A percentile compares a stretch with the other conserved stretches of the same genome.
These are phyloP conservation scores for Lepidurus apus DNA, from an alignment of 1,140 invertebrate genomes.

Conservation along the genomic window DNA sequence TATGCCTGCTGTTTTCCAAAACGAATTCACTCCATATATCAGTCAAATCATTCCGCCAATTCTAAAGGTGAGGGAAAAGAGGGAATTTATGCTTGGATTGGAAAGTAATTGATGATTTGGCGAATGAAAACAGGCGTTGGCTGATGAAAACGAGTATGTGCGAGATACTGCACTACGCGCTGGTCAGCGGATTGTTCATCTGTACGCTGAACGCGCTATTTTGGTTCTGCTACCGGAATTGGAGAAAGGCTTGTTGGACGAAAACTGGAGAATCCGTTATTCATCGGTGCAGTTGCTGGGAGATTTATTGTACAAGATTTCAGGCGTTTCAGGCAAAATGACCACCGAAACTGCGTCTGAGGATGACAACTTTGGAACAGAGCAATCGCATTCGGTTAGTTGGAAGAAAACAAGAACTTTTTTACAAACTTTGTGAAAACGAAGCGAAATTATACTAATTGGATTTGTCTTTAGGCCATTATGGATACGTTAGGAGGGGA, in stretches of 20 bases:
- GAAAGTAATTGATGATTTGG: slow-evolving; percentile 29
- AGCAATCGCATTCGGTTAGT: slow-evolving; percentile 72
- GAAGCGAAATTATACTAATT: background rate
- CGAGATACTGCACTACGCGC: slow-evolving; percentile 93
- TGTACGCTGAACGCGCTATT: slow-evolving; percentile 95
- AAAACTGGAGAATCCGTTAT: slow-evolving; percentile 97
- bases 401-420: background rate
- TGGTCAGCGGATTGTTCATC: slow-evolving; percentile 92
- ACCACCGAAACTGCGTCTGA: slow-evolving; percentile 95
- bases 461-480: slow-evolving; percentile 60
- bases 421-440: no score
- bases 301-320: slow-evolving; percentile 93
- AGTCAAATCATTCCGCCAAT: slow-evolving; percentile 97
- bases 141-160: slow-evolving; percentile 99
- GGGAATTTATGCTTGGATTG: background rate
- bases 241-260: slow-evolving; percentile 88
- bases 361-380: slow-evolving; percentile 98
- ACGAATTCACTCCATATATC: slow-evolving; percentile 93
- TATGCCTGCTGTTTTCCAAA: slow-evolving; percentile 92
- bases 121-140: slow-evolving; percentile 66
- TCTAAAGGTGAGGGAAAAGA: slow-evolving; percentile 58
- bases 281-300: slow-evolving; percentile 94
- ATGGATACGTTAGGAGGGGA: slow-evolving; percentile 80
- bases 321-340: slow-evolving; percentile 97
- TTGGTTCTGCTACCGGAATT: slow-evolving; percentile 87